Percentiles rank a stretch among this genome's conserved stretches.
phyloP scores from a whole-genome alignment of 1,140 invertebrate species.

The Brachionus asplanchnoidis region DNA sequence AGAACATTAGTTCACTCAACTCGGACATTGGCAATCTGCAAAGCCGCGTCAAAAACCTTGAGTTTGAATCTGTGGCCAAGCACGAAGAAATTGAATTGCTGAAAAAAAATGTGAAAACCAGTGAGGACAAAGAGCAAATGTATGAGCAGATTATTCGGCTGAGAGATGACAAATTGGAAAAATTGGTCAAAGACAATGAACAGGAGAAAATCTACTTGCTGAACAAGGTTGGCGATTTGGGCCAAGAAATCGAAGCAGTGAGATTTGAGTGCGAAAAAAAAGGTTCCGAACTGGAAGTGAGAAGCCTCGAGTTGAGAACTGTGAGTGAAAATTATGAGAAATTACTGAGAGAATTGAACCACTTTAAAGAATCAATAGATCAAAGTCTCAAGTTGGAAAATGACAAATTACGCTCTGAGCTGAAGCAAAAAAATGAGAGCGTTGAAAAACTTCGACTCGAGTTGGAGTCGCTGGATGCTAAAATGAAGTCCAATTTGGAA shows the following conservation, averaged over 20 bases:
- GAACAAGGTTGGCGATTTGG: background rate
- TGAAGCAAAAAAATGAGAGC: background rate
- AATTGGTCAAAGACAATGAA: slow-evolving; percentile 17
- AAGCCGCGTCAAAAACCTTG: slow-evolving; percentile 45
- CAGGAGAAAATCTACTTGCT: background rate
- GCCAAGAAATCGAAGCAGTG: background rate
- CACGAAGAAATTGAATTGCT: background rate
- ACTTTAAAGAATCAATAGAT: slow-evolving; percentile 8
- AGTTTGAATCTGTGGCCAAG: background rate
- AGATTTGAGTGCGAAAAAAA: background rate
- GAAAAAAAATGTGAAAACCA: slow-evolving; percentile 1
- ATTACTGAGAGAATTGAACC: background rate
- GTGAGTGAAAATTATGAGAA: slow-evolving; percentile 20
- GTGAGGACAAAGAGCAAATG: slow-evolving; percentile 16
- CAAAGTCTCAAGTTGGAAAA: background rate
- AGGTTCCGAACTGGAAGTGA: background rate
- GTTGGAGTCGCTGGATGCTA: background rate
- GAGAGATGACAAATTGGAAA: slow-evolving; percentile 16
- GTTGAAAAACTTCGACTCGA: background rate
- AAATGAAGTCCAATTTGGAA: slow-evolving; percentile 11
- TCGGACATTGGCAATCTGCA: slow-evolving; percentile 46
- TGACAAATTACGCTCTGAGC: background rate
- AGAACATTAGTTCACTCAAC: slow-evolving; percentile 46
- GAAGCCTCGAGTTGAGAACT: background rate
- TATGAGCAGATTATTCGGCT: slow-evolving; percentile 14